A percentile compares a stretch with the other conserved stretches of the same genome.
phyloP scores from a whole-genome alignment of 1,140 invertebrate genomes.

The Arctopsyche grandis region DNA sequence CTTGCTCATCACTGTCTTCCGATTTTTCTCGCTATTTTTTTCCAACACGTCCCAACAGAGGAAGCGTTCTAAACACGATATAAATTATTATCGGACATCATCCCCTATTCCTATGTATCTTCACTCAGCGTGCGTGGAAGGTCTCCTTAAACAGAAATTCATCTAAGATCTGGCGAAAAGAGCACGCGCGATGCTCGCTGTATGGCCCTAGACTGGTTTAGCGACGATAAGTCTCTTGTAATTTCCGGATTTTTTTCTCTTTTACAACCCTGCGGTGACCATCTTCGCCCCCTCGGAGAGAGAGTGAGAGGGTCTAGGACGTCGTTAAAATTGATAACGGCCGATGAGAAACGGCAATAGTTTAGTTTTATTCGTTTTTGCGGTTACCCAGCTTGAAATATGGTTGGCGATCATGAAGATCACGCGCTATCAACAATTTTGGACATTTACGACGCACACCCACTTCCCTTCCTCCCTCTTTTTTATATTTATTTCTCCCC shows the following conservation, averaged over 20 bases:
- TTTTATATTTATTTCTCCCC: slow-evolving; percentile 1
- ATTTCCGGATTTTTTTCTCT: slow-evolving; percentile 35
- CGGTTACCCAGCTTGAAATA: neutral
- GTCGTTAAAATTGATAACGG: slow-evolving; percentile 23
- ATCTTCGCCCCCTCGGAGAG: neutral
- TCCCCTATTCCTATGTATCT: too few relatives aligned
- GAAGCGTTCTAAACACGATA: too few relatives aligned
- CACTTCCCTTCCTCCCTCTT: neutral
- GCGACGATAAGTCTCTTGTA: slow-evolving; percentile 34
- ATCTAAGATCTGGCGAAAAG: neutral
- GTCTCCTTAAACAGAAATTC: neutral
- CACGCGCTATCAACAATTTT: slow-evolving; percentile 22
- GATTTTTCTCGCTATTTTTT: too few relatives aligned
- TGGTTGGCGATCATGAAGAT: slow-evolving; percentile 1
- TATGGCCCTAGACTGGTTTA: neutral
- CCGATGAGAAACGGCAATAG: slow-evolving; percentile 28
- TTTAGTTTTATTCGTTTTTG: slow-evolving; percentile 29
- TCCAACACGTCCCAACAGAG: too few relatives aligned
- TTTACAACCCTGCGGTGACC: slow-evolving; percentile 17
- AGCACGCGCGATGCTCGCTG: neutral
- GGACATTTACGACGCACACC: neutral
- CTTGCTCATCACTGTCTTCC: too few relatives aligned
- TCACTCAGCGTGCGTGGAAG: neutral
- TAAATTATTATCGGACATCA: too few relatives aligned
- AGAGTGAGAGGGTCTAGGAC: neutral